Conservation (phyloP, 2,888 invertebrate genomes). For the Rambutsinella grinnellia region DNA sequence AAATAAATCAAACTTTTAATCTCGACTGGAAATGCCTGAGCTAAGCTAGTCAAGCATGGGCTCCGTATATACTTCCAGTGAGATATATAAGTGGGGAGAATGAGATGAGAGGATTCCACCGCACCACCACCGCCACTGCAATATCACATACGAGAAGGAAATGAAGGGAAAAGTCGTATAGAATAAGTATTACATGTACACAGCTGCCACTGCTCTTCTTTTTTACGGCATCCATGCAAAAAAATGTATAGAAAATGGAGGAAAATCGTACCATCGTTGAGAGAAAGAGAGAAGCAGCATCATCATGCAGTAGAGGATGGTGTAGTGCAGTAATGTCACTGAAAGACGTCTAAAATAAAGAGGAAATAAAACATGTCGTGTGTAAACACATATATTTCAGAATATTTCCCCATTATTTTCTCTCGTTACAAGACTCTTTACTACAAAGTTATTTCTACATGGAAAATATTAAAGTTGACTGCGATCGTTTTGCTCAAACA, state of each 20-base stretch:
- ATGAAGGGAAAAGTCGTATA: slow-evolving; percentile 49
- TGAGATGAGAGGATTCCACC: background rate
- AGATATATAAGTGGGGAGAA: slow-evolving; percentile 4
- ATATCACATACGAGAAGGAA: slow-evolving; percentile 11
- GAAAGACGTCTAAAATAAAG: background rate
- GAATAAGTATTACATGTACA: slow-evolving; percentile 33
- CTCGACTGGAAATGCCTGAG: slow-evolving; percentile 65
- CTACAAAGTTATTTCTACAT: no score
- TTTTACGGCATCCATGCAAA: slow-evolving; percentile 40
- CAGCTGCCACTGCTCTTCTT: slow-evolving; percentile 38
- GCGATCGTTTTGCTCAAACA: no score
- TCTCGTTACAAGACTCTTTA: no score
- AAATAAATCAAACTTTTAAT: slow-evolving; percentile 66
- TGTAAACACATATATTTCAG: background rate
- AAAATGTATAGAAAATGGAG: slow-evolving; percentile 19
- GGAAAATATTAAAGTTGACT: no score
- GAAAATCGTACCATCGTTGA: background rate
- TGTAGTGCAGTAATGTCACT: slow-evolving; percentile 17
- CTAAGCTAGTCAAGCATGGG: slow-evolving; percentile 59
- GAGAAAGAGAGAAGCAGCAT: background rate
- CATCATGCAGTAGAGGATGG: slow-evolving; percentile 7
- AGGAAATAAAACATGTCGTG: background rate
- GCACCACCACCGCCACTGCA: slow-evolving; percentile 19
- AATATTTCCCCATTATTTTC: no score
- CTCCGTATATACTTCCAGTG: slow-evolving; percentile 12